phyloP scores from a whole-genome alignment of 2,797 vertebrate species.

The Coreius guichenoti region DNA sequence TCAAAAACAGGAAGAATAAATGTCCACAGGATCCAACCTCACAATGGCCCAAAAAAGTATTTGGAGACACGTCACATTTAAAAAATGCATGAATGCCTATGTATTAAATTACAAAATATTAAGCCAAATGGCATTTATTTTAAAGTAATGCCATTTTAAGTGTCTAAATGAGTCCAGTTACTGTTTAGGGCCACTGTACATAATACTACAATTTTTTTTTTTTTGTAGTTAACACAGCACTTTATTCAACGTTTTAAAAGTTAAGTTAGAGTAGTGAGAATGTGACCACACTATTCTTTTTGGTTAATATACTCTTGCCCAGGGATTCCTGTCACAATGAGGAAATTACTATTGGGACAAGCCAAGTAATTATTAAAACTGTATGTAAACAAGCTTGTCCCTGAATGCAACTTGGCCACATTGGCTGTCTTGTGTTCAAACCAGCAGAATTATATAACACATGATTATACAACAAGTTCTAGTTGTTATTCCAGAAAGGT shows the following conservation, averaged over 20 bases:
- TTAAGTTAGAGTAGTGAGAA: constrained; percentile 16
- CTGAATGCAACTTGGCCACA: constrained; percentile 17
- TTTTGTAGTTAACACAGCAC: not conserved
- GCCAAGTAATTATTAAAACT: constrained; percentile 35
- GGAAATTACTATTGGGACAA: constrained; percentile 10
- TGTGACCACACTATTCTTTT: constrained; percentile 3
- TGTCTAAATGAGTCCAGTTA: not conserved
- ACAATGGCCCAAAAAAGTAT: not conserved
- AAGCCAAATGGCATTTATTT: not conserved
- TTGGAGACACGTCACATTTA: not conserved
- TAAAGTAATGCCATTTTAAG: not conserved
- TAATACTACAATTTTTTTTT: not conserved
- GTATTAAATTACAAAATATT: constrained; percentile 2
- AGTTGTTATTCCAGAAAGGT: constrained; percentile 26
- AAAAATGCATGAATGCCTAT: not conserved
- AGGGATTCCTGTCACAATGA: constrained; percentile 12
- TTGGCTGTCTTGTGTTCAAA: constrained; percentile 30
- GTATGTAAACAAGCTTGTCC: constrained; percentile 11
- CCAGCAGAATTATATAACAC: constrained; percentile 40
- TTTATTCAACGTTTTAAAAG: not conserved
- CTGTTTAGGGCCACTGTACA: not conserved
- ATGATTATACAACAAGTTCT: constrained; percentile 27
- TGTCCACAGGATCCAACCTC: not conserved
- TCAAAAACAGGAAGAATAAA: constrained; percentile 25
- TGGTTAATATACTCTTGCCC: constrained; percentile 15